Evolutionary conservation across 2,888 invertebrate genomes (phyloP).

Genomic region (Encarsia formosa): DNA sequence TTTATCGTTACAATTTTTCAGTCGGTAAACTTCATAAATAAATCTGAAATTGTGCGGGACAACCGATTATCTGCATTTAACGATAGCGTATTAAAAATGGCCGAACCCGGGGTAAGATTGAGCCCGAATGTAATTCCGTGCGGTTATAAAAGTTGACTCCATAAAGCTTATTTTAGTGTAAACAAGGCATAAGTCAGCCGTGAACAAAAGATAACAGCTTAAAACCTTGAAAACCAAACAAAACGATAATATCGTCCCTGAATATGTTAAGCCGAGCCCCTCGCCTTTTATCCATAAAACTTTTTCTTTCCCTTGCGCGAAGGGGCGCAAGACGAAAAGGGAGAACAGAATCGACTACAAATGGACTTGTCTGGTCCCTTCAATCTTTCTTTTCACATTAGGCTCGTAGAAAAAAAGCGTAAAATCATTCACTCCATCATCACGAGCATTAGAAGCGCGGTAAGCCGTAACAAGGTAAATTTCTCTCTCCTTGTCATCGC

Average conservation of each 20-base stretch:
- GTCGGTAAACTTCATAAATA: too few species aligned
- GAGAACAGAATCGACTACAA: conserved; percentile 8
- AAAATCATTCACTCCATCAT: conserved; percentile 2
- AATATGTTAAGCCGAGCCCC: background rate
- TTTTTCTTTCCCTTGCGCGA: background rate
- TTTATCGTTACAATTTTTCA: too few species aligned
- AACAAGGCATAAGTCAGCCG: too few species aligned
- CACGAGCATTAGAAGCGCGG: conserved; percentile 1
- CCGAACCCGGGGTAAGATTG: too few species aligned
- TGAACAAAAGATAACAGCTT: conserved; percentile 7
- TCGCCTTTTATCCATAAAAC: conserved; percentile 1
- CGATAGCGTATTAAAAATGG: too few species aligned
- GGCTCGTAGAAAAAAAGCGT: background rate
- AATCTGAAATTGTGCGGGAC: too few species aligned
- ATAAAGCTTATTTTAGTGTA: too few species aligned
- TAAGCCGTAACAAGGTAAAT: conserved; percentile 3
- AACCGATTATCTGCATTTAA: too few species aligned
- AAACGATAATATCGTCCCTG: conserved; percentile 12
- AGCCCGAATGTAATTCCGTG: too few species aligned
- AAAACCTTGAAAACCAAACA: background rate
- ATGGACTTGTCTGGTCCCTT: conserved; percentile 8
- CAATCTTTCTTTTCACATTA: background rate
- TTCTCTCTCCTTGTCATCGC: conserved; percentile 2
- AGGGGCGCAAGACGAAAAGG: too few species aligned
- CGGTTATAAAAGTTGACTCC: too few species aligned